Evolutionary conservation across 2,113 vertebrate species (phyloP).

Genomic region (Penelope pileata): DNA sequence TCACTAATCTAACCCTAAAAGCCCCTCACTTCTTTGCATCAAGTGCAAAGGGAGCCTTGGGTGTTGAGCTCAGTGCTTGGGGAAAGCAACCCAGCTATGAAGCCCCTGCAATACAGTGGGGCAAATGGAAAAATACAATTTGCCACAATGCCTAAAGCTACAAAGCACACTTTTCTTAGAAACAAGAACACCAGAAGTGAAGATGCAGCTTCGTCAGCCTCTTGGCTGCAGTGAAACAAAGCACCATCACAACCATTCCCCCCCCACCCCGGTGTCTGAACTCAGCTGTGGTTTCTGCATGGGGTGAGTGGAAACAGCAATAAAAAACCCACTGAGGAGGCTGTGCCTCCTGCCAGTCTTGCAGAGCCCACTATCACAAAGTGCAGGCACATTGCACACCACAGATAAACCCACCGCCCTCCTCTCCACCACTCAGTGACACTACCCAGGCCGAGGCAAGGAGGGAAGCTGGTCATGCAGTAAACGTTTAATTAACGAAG

Average conservation of each 20-base stretch:
- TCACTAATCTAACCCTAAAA: neutral
- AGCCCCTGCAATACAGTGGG: neutral
- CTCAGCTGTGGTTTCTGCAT: neutral
- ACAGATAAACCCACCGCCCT: neutral
- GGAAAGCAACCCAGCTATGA: neutral
- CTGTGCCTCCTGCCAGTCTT: neutral
- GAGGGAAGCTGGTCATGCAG: neutral
- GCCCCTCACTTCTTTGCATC: neutral
- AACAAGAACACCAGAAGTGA: neutral
- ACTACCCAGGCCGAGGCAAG: neutral
- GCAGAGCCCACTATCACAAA: neutral
- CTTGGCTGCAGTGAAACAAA: neutral
- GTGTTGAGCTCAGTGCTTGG: neutral
- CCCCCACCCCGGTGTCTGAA: neutral
- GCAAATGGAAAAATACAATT: neutral
- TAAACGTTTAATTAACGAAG: neutral
- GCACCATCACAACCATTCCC: neutral
- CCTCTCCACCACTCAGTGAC: neutral
- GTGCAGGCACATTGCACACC: accelerated
- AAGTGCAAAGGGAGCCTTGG: neutral
- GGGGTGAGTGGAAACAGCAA: neutral
- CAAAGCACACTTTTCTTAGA: neutral
- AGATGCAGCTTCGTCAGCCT: neutral
- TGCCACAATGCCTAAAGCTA: neutral
- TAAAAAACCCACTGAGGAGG: neutral